Base-by-base conservation (phyloP, 2,888 invertebrate species). In the Argyra leucocephala region DNA sequence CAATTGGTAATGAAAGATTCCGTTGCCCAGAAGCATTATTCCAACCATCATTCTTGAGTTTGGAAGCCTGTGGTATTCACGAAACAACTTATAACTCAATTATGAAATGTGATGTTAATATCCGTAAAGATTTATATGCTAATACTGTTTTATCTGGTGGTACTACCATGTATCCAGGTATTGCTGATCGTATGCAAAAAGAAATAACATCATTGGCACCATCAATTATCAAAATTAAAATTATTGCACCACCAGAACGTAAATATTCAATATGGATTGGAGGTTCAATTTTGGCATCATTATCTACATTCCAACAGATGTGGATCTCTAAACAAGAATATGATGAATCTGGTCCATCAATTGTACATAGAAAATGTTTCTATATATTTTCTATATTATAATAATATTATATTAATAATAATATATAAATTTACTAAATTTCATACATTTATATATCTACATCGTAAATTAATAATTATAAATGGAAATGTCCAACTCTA, bases 361-460 rank as follows among this genome's bases (percentile, higher is more conserved):
- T 94, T 80, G 95, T 96, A 78, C 95, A 96, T 90, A 91, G 95
- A 86, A 96, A 96, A 87, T 96, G 95, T 87, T 95, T 95, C 90
- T 94, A 93, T 88, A 71, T 70, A 60, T 69, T 48, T 48, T 48
- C 48, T 48, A 48, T 48, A 48, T 48, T 12, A 48, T 48, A 48
- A 48, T 48, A 48, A 48, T 48, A 48, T 18, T 48, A 48, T 48
- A 48, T 18, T 48, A 37, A 15, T 37, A 48, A 48, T 31, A 48
- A 48, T 18, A 48, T 18, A 48, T 48, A 48, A 48, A 48, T 48
- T 48, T 48, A 48, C 48, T 48, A 48, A 48, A n/a, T n/a, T 48
- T 48, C 48, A 48, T 48, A n/a, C n/a, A n/a, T n/a, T n/a, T n/a
- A n/a, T n/a, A n/a, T n/a, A n/a, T n/a, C n/a, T n/a, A n/a, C n/a